Percentiles rank a stretch among this genome's conserved stretches.
phyloP scores from a whole-genome alignment of 2,888 invertebrate genomes.

The Lobophora halterata region DNA sequence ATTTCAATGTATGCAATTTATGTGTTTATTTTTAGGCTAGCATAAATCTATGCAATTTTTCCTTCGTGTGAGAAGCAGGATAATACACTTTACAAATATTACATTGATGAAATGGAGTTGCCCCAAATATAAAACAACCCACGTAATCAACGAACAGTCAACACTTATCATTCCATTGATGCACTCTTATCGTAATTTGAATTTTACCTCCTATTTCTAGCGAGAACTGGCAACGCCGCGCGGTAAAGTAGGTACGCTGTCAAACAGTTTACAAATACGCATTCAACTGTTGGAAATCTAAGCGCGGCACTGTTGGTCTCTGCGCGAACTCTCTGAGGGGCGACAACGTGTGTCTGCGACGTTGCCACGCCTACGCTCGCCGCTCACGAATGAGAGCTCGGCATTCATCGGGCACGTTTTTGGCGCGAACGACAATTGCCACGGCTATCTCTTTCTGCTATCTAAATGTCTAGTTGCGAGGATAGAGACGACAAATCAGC shows the following conservation, averaged over 20 bases:
- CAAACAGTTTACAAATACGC: slow-evolving; percentile 67
- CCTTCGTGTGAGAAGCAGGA: too few relatives aligned
- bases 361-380: slow-evolving; percentile 61
- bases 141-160: slow-evolving; percentile 14
- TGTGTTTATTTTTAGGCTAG: too few relatives aligned
- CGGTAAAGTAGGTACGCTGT: slow-evolving; percentile 59
- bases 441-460: slow-evolving; percentile 38
- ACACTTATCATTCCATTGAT: slow-evolving; percentile 19
- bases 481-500: slow-evolving; percentile 32
- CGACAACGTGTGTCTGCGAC: slow-evolving; percentile 46
- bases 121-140: slow-evolving; percentile 2
- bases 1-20: too few relatives aligned
- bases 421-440: slow-evolving; percentile 34
- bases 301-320: slow-evolving; percentile 65
- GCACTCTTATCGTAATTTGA: slow-evolving; percentile 38
- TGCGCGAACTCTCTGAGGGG: slow-evolving; percentile 64
- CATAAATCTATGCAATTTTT: too few relatives aligned
- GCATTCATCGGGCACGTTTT: slow-evolving; percentile 41
- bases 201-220: slow-evolving; percentile 68
- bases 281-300: slow-evolving; percentile 74
- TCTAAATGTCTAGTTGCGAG: slow-evolving; percentile 16
- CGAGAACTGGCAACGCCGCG: slow-evolving; percentile 67
- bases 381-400: slow-evolving; percentile 51
- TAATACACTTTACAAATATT: not conserved
- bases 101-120: not conserved